These are phyloP conservation scores for Athalia circularis DNA, from an alignment of 2,888 invertebrate genomes.

Conservation along the genomic window DNA sequence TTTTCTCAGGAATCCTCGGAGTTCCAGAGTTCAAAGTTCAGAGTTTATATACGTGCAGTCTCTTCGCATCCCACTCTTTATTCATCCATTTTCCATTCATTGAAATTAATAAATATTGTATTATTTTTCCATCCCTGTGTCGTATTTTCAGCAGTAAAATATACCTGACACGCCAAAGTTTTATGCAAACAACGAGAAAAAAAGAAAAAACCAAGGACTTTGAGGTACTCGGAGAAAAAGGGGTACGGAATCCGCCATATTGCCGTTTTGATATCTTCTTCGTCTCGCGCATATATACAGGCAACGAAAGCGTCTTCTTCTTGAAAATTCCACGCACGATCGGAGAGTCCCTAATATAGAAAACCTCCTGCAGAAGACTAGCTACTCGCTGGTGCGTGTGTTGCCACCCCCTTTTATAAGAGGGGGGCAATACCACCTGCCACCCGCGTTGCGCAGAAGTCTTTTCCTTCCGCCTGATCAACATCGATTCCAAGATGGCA, in stretches of 20 bases:
- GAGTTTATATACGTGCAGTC: no score
- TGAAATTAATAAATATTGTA: no score
- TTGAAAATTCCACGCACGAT: slow-evolving; percentile 43
- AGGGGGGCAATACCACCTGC: slow-evolving; percentile 29
- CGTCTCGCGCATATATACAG: neutral
- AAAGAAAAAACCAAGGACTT: no score
- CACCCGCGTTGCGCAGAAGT: slow-evolving; percentile 66
- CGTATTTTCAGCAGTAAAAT: no score
- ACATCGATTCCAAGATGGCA: slow-evolving; percentile 72
- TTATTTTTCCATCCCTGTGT: no score
- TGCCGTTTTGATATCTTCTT: slow-evolving; percentile 25
- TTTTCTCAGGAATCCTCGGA: neutral
- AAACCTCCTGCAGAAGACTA: no score
- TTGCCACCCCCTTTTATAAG: slow-evolving; percentile 10
- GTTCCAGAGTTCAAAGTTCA: neutral
- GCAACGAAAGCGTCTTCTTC: slow-evolving; percentile 15
- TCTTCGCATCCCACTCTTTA: neutral
- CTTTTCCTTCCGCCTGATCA: slow-evolving; percentile 71
- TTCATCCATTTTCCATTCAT: neutral
- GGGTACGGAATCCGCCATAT: neutral
- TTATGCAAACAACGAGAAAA: no score
- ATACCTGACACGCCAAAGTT: no score
- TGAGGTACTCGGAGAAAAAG: no score
- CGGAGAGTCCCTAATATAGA: neutral
- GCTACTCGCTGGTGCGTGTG: slow-evolving; percentile 18